Base-by-base conservation (phyloP, 2,888 invertebrate genomes). In the Nomada fucata region DNA sequence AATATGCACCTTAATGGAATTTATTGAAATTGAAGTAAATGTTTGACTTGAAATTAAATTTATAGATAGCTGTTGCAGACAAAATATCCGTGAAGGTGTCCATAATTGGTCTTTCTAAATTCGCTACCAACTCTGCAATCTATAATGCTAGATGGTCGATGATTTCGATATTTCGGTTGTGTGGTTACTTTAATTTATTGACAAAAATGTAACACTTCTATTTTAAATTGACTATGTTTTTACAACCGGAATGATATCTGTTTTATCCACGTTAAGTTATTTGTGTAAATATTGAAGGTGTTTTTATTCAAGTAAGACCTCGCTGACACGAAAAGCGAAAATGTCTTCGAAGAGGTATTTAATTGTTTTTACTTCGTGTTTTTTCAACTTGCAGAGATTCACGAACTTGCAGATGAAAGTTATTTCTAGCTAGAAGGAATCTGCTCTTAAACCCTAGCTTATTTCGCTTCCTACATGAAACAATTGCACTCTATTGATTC, bases 261-360 rank as follows among this genome's bases (percentile, higher is more conserved):
- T 86, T 88, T 84, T 86, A 73, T 84, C 69, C 83, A 82, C 79
- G 78, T 92, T 89, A 82, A 85, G 82, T 89, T 89, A 77, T 82
- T 90, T 89, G 84, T 90, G 85, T 90, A 87, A 84, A 85, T 87
- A 88, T 74, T 85, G 88, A 85, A 87, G 88, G 92, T 88, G 88
- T 90, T 90, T 88, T 85, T 81, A 89, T 84, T 87, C 86, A 82
- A 86, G 83, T 73, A 86, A 86, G 83, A 89, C 88, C 85, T 83
- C 86, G 89, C 87, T 86, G 85, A 89, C 86, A 83, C 88, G 55
- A 90, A 87, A 90, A 89, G 88, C 91, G 91, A 93, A 92, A 91
- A 93, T 93, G 93, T 93, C 93, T 92, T 93, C 93, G 89, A 93
- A 93, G 89, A 93, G 93, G 93, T 93, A 92, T 88, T 90, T 86